phyloP scores from a whole-genome alignment of 2,797 vertebrate species.

The Siniperca scherzeri region DNA sequence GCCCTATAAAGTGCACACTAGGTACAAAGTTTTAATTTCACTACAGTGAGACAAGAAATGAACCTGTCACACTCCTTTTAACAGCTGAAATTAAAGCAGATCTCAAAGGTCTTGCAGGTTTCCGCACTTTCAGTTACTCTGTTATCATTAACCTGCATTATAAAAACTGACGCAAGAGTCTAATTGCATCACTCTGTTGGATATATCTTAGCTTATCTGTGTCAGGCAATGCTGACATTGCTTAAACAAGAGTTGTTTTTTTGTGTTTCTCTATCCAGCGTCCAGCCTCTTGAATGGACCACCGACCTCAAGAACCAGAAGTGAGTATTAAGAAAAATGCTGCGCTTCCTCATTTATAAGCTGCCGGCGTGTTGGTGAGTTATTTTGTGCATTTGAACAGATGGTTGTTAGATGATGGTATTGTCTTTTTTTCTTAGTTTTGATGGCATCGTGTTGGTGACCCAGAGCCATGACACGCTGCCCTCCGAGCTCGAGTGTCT shows the following conservation, averaged over 20 bases:
- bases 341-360: background rate
- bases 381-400: background rate
- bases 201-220: background rate
- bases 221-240: constrained; percentile 38
- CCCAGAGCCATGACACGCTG: constrained; percentile 77
- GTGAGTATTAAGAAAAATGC: constrained; percentile 72
- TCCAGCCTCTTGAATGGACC: constrained; percentile 85
- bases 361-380: background rate
- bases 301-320: constrained; percentile 81
- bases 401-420: background rate
- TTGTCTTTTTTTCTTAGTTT: constrained; percentile 70
- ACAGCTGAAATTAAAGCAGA: background rate
- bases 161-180: background rate
- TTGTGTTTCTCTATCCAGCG: constrained; percentile 65
- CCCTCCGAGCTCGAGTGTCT: constrained; percentile 78
- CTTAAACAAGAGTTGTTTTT: background rate
- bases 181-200: background rate
- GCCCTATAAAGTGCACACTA: background rate
- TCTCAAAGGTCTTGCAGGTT: constrained; percentile 56
- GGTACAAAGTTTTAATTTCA: constrained; percentile 17
- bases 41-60: background rate
- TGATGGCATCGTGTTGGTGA: constrained; percentile 86
- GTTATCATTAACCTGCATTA: constrained; percentile 43
- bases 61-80: background rate
- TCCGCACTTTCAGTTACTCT: constrained; percentile 40